Conservation (phyloP, 2,113 vertebrate genomes). For the Epinephelus cyanopodus region DNA sequence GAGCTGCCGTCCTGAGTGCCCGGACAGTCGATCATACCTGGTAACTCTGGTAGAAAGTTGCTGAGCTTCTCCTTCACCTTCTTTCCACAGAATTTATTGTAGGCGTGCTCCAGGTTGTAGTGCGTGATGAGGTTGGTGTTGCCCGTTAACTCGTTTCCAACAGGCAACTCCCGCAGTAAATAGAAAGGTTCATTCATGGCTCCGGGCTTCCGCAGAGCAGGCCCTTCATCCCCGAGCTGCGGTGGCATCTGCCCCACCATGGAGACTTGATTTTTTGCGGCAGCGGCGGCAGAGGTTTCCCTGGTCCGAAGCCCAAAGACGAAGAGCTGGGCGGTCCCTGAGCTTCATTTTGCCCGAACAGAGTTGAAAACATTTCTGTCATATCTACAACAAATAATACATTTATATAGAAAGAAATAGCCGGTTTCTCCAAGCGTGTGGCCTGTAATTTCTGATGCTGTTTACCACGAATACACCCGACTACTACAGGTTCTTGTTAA, state of each 20-base stretch:
- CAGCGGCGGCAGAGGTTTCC: slow-evolving; percentile 88
- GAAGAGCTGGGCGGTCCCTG: slow-evolving; percentile 84
- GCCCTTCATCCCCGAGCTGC: slow-evolving; percentile 87
- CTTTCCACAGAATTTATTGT: slow-evolving; percentile 98
- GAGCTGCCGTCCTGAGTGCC: slow-evolving; percentile 96
- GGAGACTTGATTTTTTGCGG: slow-evolving; percentile 82
- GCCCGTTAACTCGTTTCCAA: slow-evolving; percentile 93
- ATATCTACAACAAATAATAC: slow-evolving; percentile 69
- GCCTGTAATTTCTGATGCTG: accelerated
- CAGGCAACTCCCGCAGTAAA: slow-evolving; percentile 91
- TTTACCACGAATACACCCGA: slow-evolving; percentile 11
- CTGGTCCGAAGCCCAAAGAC: slow-evolving; percentile 87
- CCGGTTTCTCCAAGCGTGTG: background rate
- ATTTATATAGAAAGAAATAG: slow-evolving; percentile 41
- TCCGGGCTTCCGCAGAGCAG: slow-evolving; percentile 85
- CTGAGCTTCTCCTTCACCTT: slow-evolving; percentile 99
- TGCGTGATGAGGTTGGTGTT: slow-evolving; percentile 98
- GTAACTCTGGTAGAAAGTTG: slow-evolving; percentile 97
- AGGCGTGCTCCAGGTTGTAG: slow-evolving; percentile 96
- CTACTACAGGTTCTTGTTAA: too few species aligned
- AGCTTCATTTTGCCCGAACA: slow-evolving; percentile 89
- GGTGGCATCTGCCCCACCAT: slow-evolving; percentile 81
- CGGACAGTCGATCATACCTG: slow-evolving; percentile 96
- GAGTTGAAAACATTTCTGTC: slow-evolving; percentile 93
- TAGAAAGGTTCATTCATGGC: slow-evolving; percentile 93